Conservation (phyloP, 1,140 invertebrate species). For the Hormaphis cornu region DNA sequence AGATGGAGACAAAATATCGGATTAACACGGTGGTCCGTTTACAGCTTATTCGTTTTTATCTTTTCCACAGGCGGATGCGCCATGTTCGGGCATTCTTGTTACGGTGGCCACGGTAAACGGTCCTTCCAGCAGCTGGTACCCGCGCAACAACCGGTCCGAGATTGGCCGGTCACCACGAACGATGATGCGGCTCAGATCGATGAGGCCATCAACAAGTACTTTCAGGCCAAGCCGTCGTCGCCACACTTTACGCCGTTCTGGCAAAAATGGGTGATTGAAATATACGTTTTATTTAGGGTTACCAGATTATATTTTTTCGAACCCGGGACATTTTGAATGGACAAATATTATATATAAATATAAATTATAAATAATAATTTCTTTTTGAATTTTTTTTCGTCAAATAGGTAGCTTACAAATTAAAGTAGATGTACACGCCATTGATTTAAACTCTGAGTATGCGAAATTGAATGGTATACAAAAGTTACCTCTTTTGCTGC, state of each 20-base stretch:
- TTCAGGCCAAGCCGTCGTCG: background rate
- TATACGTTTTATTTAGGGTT: background rate
- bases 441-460: too few species aligned
- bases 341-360: too few species aligned
- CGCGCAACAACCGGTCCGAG: conserved; percentile 37
- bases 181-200: background rate
- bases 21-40: too few species aligned
- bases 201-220: conserved; percentile 14
- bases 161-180: background rate
- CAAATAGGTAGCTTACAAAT: too few species aligned
- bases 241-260: conserved; percentile 4
- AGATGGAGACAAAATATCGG: too few species aligned
- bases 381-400: too few species aligned
- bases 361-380: too few species aligned
- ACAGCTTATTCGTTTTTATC: conserved; percentile 40
- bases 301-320: too few species aligned
- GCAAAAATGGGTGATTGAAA: conserved; percentile 26
- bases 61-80: conserved; percentile 55
- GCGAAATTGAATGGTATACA: too few species aligned
- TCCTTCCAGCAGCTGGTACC: conserved; percentile 42
- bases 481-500: too few species aligned
- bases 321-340: too few species aligned
- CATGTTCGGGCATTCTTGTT: conserved; percentile 56
- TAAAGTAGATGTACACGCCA: too few species aligned
- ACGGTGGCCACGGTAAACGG: conserved; percentile 55